A percentile compares a stretch with the other conserved stretches of the same genome.
phyloP scores from a whole-genome alignment of 2,888 invertebrate species.

The Cerastis leucographa region DNA sequence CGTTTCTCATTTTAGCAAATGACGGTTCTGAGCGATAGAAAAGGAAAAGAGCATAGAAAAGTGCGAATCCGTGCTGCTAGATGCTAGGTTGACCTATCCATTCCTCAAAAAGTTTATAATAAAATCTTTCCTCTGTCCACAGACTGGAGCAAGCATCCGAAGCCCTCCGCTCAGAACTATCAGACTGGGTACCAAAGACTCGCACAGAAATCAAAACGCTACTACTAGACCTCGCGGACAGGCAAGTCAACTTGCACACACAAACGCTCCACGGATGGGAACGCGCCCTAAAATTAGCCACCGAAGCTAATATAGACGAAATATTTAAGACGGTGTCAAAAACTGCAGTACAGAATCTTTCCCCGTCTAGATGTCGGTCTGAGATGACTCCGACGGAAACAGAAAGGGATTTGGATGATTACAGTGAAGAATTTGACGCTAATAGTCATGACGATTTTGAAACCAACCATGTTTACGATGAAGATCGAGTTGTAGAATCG shows the following conservation, averaged over 20 bases:
- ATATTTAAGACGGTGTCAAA: constrained; percentile 87
- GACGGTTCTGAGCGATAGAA: no score
- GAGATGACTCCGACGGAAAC: constrained; percentile 77
- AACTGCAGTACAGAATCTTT: constrained; percentile 83
- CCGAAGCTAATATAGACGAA: constrained; percentile 75
- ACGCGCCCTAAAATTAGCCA: constrained; percentile 78
- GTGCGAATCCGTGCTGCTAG: no score
- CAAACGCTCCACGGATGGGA: constrained; percentile 82
- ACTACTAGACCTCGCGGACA: constrained; percentile 80
- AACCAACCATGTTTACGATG: constrained; percentile 36
- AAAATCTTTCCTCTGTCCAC: constrained; percentile 30
- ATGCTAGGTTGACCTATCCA: background rate
- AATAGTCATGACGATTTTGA: constrained; percentile 57
- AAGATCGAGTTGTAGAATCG: constrained; percentile 17
- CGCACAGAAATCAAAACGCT: constrained; percentile 78
- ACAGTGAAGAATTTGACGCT: constrained; percentile 70
- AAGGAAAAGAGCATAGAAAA: no score
- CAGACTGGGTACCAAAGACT: constrained; percentile 86
- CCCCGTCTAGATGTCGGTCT: constrained; percentile 77
- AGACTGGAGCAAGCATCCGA: constrained; percentile 87
- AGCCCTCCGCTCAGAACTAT: constrained; percentile 82
- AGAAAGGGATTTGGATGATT: constrained; percentile 78
- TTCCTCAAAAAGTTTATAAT: background rate
- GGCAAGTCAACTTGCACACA: constrained; percentile 79
- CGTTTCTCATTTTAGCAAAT: no score